phyloP scores from a whole-genome alignment of 2,797 vertebrate genomes.

The Gymnoscopelus microlampas region DNA sequence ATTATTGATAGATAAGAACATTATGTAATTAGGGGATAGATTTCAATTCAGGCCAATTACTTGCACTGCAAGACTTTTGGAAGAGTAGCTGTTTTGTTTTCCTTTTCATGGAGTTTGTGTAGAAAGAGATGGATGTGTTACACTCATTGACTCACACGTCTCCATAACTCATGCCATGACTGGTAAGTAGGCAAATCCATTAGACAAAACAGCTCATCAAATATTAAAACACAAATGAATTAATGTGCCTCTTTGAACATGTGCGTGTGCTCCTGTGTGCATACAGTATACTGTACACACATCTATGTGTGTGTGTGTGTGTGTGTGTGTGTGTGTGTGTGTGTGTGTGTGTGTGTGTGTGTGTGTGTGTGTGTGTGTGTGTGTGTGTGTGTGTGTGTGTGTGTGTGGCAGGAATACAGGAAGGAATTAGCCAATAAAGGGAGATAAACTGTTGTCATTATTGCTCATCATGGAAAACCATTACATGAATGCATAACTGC shows the following conservation, averaged over 20 bases:
- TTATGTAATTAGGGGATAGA: too few species aligned
- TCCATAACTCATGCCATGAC: slow-evolving; percentile 25
- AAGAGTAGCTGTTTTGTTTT: too few species aligned
- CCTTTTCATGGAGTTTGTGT: not conserved
- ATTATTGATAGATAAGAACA: too few species aligned
- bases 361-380: not conserved
- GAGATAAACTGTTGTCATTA: slow-evolving; percentile 44
- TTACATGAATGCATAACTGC: slow-evolving; percentile 33
- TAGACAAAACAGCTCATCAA: slow-evolving; percentile 47
- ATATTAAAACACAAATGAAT: slow-evolving; percentile 40
- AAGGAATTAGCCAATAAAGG: slow-evolving; percentile 48
- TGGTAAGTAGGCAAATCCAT: slow-evolving; percentile 45
- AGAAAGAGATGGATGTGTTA: slow-evolving; percentile 8
- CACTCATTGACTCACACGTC: not conserved
- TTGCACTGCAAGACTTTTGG: too few species aligned
- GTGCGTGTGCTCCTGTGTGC: too few species aligned
- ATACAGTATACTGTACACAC: too few species aligned
- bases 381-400: not conserved
- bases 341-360: not conserved
- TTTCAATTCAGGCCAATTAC: too few species aligned
- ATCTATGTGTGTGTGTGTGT: not conserved
- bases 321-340: not conserved
- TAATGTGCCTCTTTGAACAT: too few species aligned
- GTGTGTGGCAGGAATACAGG: slow-evolving; percentile 12
- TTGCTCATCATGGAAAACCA: slow-evolving; percentile 35